Evolutionary conservation across 1,140 invertebrate genomes (phyloP), one percentile per base, ranked within the genome.

Genomic region (Scaptomyza graminum): DNA sequence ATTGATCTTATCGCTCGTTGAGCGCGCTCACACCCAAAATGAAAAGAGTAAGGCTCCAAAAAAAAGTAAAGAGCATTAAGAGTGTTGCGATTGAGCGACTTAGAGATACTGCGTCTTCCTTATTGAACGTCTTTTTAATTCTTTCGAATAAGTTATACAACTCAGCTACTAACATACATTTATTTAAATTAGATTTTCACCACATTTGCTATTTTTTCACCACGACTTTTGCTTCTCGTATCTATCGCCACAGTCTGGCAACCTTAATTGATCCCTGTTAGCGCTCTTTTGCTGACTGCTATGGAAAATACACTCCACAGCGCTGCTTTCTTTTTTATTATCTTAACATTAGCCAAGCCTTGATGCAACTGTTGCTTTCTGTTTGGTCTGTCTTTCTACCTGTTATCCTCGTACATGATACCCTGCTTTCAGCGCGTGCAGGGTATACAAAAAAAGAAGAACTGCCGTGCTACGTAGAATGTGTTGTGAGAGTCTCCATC

Each of bases 401-500:
- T 22, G 18, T 22, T 22, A 22, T 22, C 18, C 0, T 22, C 2
- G 18, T 22, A 22, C 18, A 22, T 22, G 18, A 22, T 7, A 31
- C 7, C 28, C 28, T 31, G 1, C 28, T 39, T 39, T 41, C 5
- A 41, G 12, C 18, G 4, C 11, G n/a, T 18, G 16, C 41, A 57
- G 55, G 41, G 55, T 57, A 57, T 57, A 54, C 2, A 16, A 18
- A 43, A 15, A 25, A 15, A 59, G 50, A 52, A 59, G 68, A 71
- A 71, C 78, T 85, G 81, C 81, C 74, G 81, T 87, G 81, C 81
- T 84, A 84, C 81, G 81, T 84, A 74, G 66, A 65, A 43, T 51
- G 37, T 37, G 16, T 39, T 28, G 28, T 46, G 41, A 13, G 25
- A 22, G 18, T 41, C n/a, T 13, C 13, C 15, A 22, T 37, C 18